These are phyloP conservation scores for Esox lucius DNA, from an alignment of 2,797 vertebrate species.

Conservation along the genomic window DNA sequence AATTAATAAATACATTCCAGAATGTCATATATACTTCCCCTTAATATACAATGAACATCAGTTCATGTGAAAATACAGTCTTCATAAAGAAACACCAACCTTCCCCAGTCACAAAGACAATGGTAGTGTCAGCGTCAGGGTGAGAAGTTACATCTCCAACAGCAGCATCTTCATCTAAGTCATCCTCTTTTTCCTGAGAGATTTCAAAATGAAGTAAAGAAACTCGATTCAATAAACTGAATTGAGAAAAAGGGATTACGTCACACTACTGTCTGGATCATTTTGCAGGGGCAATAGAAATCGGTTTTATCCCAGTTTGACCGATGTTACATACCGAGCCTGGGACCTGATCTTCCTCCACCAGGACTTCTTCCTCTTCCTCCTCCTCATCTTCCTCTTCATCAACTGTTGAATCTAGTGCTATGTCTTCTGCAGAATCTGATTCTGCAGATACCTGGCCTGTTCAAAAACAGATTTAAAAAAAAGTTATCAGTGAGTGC, in stretches of 20 bases:
- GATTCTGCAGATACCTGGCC: slow-evolving; percentile 64
- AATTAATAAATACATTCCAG: background rate
- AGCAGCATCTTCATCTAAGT: slow-evolving; percentile 57
- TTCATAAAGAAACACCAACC: slow-evolving; percentile 48
- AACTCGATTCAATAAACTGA: background rate
- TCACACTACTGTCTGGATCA: background rate
- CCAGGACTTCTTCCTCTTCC: slow-evolving; percentile 65
- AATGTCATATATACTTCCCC: background rate
- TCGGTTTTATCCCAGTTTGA: background rate
- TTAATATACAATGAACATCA: background rate
- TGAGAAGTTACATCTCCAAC: slow-evolving; percentile 63
- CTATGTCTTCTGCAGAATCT: slow-evolving; percentile 62
- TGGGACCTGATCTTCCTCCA: slow-evolving; percentile 72
- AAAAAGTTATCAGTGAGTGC: background rate
- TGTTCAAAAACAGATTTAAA: slow-evolving; percentile 31
- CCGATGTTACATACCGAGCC: slow-evolving; percentile 51
- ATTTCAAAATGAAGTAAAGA: slow-evolving; percentile 6
- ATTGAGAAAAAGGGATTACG: background rate
- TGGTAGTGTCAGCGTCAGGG: slow-evolving; percentile 76
- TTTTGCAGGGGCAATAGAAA: background rate
- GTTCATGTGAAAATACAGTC: background rate
- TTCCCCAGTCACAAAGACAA: slow-evolving; percentile 76
- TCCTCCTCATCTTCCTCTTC: slow-evolving; percentile 69
- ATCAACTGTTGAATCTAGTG: slow-evolving; percentile 63
- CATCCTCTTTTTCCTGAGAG: slow-evolving; percentile 65